A percentile compares a stretch with the other conserved stretches of the same genome.
These are phyloP conservation scores for Physocephala rufipes DNA, from an alignment of 2,888 invertebrate species.

Conservation along the genomic window DNA sequence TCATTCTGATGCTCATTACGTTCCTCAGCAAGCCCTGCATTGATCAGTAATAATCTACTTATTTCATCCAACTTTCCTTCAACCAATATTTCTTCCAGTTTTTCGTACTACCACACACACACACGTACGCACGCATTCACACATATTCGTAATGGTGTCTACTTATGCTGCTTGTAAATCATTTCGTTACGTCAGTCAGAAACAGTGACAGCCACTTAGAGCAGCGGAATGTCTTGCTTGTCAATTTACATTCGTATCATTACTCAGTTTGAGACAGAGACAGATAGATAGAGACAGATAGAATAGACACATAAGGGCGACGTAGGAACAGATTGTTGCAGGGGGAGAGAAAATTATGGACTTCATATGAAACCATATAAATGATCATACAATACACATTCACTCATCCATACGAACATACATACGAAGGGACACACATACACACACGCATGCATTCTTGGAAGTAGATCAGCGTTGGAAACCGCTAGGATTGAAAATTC, in stretches of 20 bases:
- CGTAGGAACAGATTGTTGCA: neutral
- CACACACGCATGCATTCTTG: neutral
- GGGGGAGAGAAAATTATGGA: no score
- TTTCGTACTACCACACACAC: neutral
- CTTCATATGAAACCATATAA: no score
- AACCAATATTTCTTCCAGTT: neutral
- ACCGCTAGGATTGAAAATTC: conserved; percentile 30
- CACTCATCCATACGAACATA: neutral
- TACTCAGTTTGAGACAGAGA: conserved; percentile 7
- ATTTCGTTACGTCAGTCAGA: conserved; percentile 12
- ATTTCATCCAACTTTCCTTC: neutral
- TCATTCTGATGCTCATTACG: no score
- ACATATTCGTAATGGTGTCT: no score
- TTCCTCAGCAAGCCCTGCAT: no score
- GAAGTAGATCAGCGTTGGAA: no score
- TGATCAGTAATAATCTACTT: neutral
- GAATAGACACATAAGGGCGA: neutral
- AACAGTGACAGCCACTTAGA: conserved; percentile 34
- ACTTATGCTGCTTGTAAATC: neutral
- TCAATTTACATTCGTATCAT: conserved; percentile 29
- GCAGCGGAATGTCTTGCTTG: conserved; percentile 33
- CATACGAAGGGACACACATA: neutral
- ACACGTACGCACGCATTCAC: neutral
- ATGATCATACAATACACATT: no score
- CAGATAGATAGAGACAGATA: neutral